Conservation (phyloP, 1,140 invertebrate species). For the Venustaconcha ellipsiformis region DNA sequence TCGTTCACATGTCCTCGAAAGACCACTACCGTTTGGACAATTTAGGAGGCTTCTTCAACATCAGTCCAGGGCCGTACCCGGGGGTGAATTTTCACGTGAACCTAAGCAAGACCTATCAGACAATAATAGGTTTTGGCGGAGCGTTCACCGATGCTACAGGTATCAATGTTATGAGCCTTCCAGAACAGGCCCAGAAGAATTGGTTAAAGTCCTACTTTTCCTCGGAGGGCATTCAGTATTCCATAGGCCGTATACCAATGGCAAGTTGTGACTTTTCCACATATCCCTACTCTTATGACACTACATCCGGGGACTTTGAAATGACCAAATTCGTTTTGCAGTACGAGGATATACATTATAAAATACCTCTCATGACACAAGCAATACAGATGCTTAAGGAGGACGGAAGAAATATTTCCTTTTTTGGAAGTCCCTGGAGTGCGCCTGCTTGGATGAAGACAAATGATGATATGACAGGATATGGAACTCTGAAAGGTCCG, state of each 20-base stretch:
- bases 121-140: slow-evolving; percentile 83
- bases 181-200: slow-evolving; percentile 72
- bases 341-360: slow-evolving; percentile 74
- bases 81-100: slow-evolving; percentile 20
- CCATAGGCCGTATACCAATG: slow-evolving; percentile 76
- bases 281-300: slow-evolving; percentile 79
- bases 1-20: too few species aligned
- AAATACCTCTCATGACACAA: slow-evolving; percentile 78
- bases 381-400: slow-evolving; percentile 67
- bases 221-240: slow-evolving; percentile 76
- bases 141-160: slow-evolving; percentile 88
- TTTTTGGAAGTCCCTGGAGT: slow-evolving; percentile 85
- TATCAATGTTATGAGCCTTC: slow-evolving; percentile 80
- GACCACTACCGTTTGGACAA: too few species aligned
- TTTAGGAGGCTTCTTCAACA: too few species aligned
- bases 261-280: slow-evolving; percentile 87
- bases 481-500: slow-evolving; percentile 73
- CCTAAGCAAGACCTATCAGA: slow-evolving; percentile 57
- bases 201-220: slow-evolving; percentile 74
- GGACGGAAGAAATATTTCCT: slow-evolving; percentile 63
- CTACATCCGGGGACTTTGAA: slow-evolving; percentile 73
- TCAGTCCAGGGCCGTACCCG: too few species aligned
- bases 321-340: slow-evolving; percentile 78
- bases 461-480: slow-evolving; percentile 74
- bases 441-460: slow-evolving; percentile 95